Conservation (phyloP, 2,113 vertebrate species). For the Megalops atlanticus region DNA sequence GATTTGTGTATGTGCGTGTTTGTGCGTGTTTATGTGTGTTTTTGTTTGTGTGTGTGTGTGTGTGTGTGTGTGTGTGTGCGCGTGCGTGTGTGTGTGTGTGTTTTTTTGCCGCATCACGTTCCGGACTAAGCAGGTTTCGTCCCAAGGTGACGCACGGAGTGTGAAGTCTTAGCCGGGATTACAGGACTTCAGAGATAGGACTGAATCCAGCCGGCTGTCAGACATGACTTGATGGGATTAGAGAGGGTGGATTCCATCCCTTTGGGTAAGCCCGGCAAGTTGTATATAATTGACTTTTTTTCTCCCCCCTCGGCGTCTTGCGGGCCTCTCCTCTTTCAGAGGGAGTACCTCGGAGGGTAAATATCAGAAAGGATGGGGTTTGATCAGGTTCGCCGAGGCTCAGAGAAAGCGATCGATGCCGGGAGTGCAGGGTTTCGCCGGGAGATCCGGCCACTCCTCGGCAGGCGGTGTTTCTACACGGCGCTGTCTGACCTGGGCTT, state of each 20-base stretch:
- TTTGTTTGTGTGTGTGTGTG: too few species aligned
- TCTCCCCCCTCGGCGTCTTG: conserved; percentile 58
- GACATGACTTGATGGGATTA: conserved; percentile 78
- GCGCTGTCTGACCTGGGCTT: conserved; percentile 55
- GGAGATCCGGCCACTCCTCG: conserved; percentile 50
- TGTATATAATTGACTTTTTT: conserved; percentile 69
- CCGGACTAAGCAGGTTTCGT: conserved; percentile 44
- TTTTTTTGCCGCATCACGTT: conserved; percentile 44
- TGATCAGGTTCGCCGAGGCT: conserved; percentile 63
- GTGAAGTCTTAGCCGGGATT: conserved; percentile 76
- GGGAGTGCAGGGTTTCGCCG: conserved; percentile 61
- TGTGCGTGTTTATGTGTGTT: conserved; percentile 31
- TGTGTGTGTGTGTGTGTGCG: conserved; percentile 28
- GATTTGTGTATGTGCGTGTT: conserved; percentile 25
- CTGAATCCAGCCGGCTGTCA: conserved; percentile 68
- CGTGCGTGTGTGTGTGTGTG: conserved; percentile 29
- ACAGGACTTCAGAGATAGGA: conserved; percentile 68
- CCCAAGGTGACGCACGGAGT: conserved; percentile 54
- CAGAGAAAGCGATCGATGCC: conserved; percentile 68
- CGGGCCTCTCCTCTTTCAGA: conserved; percentile 60
- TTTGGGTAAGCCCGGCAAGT: conserved; percentile 63
- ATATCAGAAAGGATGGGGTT: conserved; percentile 60
- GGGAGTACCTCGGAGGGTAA: conserved; percentile 63
- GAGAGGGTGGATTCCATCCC: conserved; percentile 64
- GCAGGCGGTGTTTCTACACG: conserved; percentile 11